Percentiles rank a stretch among this genome's conserved stretches.
These are phyloP conservation scores for Synanthedon vespiformis DNA, from an alignment of 2,888 invertebrate species.

Conservation along the genomic window DNA sequence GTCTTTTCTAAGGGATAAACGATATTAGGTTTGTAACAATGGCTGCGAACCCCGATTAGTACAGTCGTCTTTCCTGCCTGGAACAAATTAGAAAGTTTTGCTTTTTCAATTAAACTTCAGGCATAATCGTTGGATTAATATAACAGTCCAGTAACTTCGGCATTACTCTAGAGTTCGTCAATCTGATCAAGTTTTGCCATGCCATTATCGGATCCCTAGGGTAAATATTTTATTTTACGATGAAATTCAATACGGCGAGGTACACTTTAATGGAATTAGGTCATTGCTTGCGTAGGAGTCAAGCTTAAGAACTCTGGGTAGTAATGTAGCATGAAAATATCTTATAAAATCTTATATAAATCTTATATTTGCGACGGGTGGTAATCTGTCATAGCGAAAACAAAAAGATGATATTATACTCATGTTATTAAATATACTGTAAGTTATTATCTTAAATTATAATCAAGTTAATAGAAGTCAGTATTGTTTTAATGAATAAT, in stretches of 20 bases:
- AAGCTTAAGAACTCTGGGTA: too few relatives aligned
- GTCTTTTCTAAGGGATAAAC: too few relatives aligned
- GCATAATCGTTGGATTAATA: slow-evolving; percentile 38
- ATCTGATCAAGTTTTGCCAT: slow-evolving; percentile 27
- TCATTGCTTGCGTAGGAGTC: not conserved
- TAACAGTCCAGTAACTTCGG: slow-evolving; percentile 22
- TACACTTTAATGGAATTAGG: not conserved
- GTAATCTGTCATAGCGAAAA: too few relatives aligned
- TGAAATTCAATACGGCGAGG: not conserved
- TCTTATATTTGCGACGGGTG: too few relatives aligned
- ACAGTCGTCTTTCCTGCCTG: slow-evolving; percentile 20
- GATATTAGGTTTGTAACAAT: not conserved
- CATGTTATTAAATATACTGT: too few relatives aligned
- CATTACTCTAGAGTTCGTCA: slow-evolving; percentile 27
- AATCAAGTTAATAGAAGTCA: too few relatives aligned
- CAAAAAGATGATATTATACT: too few relatives aligned
- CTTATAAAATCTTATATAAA: too few relatives aligned
- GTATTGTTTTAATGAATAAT: too few relatives aligned
- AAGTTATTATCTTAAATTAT: too few relatives aligned
- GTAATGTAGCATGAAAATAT: too few relatives aligned
- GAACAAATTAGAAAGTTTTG: slow-evolving; percentile 33
- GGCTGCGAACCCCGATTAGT: not conserved
- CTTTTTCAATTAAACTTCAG: slow-evolving; percentile 45
- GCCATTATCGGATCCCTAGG: slow-evolving; percentile 1
- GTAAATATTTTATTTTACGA: not conserved